Evolutionary conservation across 1,140 invertebrate species (phyloP).

Genomic region (Drosophila hydei): DNA sequence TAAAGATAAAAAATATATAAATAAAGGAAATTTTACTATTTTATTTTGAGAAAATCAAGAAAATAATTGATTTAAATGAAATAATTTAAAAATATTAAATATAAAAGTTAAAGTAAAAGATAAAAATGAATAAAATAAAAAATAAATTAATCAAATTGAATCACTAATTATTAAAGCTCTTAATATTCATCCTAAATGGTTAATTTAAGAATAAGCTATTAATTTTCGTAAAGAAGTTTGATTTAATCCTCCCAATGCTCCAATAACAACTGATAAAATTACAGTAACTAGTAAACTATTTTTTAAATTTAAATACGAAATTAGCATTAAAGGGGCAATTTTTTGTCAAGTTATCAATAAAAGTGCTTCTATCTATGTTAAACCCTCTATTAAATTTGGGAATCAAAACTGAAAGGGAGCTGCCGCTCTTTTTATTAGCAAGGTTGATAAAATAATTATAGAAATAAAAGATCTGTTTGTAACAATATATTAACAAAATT

Average conservation of each 20-base stretch:
- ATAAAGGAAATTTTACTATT: conserved; percentile 83
- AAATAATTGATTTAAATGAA: conserved; percentile 84
- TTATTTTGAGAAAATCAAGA: conserved; percentile 72
- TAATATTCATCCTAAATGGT: conserved; percentile 85
- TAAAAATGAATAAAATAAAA: conserved; percentile 84
- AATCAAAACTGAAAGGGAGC: conserved; percentile 85
- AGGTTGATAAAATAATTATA: conserved; percentile 63
- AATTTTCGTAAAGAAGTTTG: conserved; percentile 85
- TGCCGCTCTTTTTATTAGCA: conserved; percentile 84
- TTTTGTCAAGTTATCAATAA: conserved; percentile 85
- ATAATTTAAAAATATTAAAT: conserved; percentile 84
- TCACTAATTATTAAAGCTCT: conserved; percentile 75
- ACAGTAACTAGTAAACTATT: conserved; percentile 71
- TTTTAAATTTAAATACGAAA: conserved; percentile 78
- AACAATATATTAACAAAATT: too few species aligned
- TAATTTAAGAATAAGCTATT: conserved; percentile 85
- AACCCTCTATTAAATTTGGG: conserved; percentile 84
- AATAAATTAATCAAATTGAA: conserved; percentile 84
- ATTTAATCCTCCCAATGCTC: conserved; percentile 84
- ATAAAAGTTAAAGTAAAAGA: conserved; percentile 80
- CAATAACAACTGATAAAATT: conserved; percentile 81
- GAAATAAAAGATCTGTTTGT: conserved; percentile 44
- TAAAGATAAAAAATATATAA: conserved; percentile 85
- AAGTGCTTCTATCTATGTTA: conserved; percentile 83
- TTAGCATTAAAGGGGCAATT: conserved; percentile 84